phyloP scores from a whole-genome alignment of 2,888 invertebrate genomes.

The Agapostemon virescens region DNA sequence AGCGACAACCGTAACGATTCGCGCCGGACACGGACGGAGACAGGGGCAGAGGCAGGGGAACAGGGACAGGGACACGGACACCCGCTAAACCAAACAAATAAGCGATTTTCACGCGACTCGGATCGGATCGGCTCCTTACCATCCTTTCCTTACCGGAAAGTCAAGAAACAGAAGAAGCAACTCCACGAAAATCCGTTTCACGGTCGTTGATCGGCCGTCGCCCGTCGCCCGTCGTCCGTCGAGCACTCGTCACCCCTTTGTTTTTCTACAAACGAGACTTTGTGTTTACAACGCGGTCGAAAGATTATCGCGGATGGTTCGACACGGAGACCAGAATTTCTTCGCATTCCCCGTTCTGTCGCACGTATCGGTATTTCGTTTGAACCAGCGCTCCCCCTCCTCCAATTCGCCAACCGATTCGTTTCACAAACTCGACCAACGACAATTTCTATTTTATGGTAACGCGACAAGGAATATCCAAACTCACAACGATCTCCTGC shows the following conservation, averaged over 20 bases:
- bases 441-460: not conserved
- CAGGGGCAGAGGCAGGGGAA: too few species aligned
- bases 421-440: not conserved
- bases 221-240: too few species aligned
- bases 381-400: not conserved
- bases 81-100: constrained; percentile 59
- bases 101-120: constrained; percentile 5
- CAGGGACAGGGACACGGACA: constrained; percentile 7
- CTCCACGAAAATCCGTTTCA: not conserved
- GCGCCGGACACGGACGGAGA: too few species aligned
- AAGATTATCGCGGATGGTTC: not conserved
- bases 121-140: not conserved
- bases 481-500: not conserved
- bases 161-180: constrained; percentile 50
- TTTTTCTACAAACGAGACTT: constrained; percentile 34
- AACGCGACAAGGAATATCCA: not conserved
- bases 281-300: constrained; percentile 40
- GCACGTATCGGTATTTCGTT: not conserved
- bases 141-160: too few species aligned
- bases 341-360: not conserved
- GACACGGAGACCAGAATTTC: not conserved
- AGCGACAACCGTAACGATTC: too few species aligned
- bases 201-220: not conserved
- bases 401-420: not conserved
- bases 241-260: constrained; percentile 22